A percentile compares a stretch with the other conserved stretches of the same genome.
Evolutionary conservation across 2,113 vertebrate genomes (phyloP).

Genomic region (Plectropomus leopardus): DNA sequence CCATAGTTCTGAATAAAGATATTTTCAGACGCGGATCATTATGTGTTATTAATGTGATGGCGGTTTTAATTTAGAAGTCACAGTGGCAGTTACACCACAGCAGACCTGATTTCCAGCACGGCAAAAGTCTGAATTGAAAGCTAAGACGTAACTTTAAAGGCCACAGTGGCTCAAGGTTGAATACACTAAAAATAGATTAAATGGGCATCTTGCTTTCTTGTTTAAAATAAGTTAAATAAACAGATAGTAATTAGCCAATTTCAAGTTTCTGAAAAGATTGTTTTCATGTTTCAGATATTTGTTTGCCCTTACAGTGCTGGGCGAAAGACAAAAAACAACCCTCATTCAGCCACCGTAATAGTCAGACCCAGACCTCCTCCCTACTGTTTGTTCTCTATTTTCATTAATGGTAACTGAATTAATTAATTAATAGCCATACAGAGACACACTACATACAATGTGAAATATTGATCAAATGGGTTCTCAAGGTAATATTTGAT

Average conservation of each 20-base stretch:
- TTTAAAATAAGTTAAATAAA: not conserved
- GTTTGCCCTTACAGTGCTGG: not conserved
- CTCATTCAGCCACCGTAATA: not conserved
- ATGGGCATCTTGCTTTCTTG: not conserved
- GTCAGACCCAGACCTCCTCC: not conserved
- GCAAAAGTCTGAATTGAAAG: not conserved
- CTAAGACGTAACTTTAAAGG: not conserved
- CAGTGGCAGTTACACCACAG: not conserved
- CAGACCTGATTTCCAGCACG: not conserved
- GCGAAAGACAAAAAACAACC: not conserved
- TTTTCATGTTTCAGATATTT: not conserved
- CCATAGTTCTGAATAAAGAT: not conserved
- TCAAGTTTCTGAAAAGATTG: not conserved
- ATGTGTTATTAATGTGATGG: not conserved
- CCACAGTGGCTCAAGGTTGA: not conserved
- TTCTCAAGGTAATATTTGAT: too few species aligned
- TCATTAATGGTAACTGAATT: not conserved
- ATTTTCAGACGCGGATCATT: not conserved
- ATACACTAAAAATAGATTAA: not conserved
- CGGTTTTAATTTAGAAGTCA: not conserved
- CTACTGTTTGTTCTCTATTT: not conserved
- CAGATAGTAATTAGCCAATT: too few species aligned
- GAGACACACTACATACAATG: too few species aligned
- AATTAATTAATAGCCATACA: too few species aligned
- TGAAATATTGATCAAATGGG: too few species aligned